Percentiles rank a stretch among this genome's conserved stretches.
Evolutionary conservation across 2,797 vertebrate species (phyloP).

Genomic region (Pipistrellus pygmaeus): DNA sequence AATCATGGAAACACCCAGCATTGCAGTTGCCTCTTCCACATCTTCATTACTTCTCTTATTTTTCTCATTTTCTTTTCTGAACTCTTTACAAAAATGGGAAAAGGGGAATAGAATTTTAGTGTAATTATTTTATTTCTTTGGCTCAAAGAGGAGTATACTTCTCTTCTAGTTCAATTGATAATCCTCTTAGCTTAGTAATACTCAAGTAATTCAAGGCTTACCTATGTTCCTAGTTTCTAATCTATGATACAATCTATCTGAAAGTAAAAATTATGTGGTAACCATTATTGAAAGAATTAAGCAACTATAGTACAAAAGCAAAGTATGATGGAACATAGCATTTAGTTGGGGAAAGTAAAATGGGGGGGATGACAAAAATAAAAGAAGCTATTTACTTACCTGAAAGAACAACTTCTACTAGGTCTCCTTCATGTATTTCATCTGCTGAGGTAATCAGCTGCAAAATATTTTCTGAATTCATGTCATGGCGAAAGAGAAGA

Average conservation of each 20-base stretch:
- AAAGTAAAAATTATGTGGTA: slow-evolving; percentile 36
- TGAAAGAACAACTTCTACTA: slow-evolving; percentile 94
- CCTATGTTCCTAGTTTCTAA: slow-evolving; percentile 20
- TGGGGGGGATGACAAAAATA: not conserved
- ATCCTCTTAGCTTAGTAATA: slow-evolving; percentile 51
- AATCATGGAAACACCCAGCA: not conserved
- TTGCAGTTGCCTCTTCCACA: not conserved
- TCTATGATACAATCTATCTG: slow-evolving; percentile 40
- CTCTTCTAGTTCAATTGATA: slow-evolving; percentile 18
- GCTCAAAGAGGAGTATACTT: slow-evolving; percentile 1
- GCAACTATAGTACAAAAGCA: not conserved
- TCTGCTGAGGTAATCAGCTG: slow-evolving; percentile 96
- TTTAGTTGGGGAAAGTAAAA: not conserved
- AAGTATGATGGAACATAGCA: not conserved
- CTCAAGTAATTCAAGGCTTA: slow-evolving; percentile 33
- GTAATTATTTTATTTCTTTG: slow-evolving; percentile 39
- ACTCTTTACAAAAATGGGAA: slow-evolving; percentile 39
- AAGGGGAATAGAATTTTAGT: slow-evolving; percentile 16
- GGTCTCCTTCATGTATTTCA: slow-evolving; percentile 95
- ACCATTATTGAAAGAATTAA: slow-evolving; percentile 47
- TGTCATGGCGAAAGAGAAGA: slow-evolving; percentile 97
- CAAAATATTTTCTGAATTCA: slow-evolving; percentile 98
- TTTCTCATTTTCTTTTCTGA: slow-evolving; percentile 47
- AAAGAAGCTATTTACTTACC: slow-evolving; percentile 88
- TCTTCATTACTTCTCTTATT: not conserved